Percentiles rank a stretch among this genome's conserved stretches.
phyloP scores from a whole-genome alignment of 2,888 invertebrate genomes.

The Pristionchus maxplancki region DNA sequence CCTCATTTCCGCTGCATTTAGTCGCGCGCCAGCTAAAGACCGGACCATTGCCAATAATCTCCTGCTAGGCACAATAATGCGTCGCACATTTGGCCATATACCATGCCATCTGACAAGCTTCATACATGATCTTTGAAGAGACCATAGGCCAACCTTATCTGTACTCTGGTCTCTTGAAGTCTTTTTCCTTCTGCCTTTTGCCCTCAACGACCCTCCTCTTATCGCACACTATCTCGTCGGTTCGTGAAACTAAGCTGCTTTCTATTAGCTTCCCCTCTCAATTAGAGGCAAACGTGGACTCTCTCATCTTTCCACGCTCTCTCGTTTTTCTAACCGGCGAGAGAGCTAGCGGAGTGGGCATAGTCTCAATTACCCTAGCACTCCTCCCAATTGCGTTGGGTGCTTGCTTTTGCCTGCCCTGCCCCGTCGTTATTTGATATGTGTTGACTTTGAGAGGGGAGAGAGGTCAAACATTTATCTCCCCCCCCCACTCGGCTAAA shows the following conservation, averaged over 20 bases:
- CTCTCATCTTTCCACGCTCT: neutral
- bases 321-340: too few species aligned
- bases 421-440: slow-evolving; percentile 1
- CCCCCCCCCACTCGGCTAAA: neutral
- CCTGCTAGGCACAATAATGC: neutral
- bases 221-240: neutral
- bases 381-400: neutral
- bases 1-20: neutral
- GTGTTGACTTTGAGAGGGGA: slow-evolving; percentile 15
- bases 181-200: neutral
- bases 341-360: neutral
- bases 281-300: neutral
- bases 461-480: slow-evolving; percentile 13
- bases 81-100: neutral
- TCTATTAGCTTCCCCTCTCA: neutral
- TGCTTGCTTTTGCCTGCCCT: neutral
- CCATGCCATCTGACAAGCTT: neutral
- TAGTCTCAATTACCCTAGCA: neutral
- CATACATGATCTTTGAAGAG: neutral
- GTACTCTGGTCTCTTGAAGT: neutral
- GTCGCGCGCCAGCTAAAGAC: neutral
- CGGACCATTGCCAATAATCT: neutral
- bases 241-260: neutral
- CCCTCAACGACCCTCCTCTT: neutral
- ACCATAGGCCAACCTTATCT: neutral